Conservation (phyloP, 1,140 invertebrate species). For the Drosophila trapezifrons region DNA sequence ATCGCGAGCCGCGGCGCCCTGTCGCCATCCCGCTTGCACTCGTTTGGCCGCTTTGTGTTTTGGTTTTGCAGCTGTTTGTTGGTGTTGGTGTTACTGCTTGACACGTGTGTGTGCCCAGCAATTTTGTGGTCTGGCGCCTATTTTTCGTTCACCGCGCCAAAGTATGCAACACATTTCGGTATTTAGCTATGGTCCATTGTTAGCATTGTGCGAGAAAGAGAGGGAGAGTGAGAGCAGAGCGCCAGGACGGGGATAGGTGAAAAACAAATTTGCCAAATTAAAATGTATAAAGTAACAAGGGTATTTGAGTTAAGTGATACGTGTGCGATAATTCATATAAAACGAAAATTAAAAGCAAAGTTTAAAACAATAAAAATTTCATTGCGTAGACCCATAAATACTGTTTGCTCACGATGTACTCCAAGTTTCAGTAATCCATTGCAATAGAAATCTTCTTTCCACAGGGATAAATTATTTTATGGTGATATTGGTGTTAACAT, state of each 20-base stretch:
- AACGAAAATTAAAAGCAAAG: slow-evolving; percentile 30
- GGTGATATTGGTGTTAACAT: slow-evolving; percentile 8
- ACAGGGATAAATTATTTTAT: too few species aligned
- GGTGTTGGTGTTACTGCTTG: slow-evolving; percentile 31
- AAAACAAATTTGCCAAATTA: slow-evolving; percentile 51
- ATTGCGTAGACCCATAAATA: slow-evolving; percentile 5
- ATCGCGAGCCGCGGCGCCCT: slow-evolving; percentile 48
- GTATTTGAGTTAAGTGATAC: slow-evolving; percentile 30
- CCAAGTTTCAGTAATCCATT: neutral
- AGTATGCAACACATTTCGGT: slow-evolving; percentile 54
- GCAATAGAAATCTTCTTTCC: too few species aligned
- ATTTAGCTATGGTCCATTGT: slow-evolving; percentile 45
- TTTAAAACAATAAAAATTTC: slow-evolving; percentile 23
- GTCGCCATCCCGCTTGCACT: neutral
- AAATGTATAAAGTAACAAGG: slow-evolving; percentile 53
- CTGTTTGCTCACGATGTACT: neutral
- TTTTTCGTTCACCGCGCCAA: slow-evolving; percentile 49
- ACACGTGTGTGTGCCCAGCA: slow-evolving; percentile 42
- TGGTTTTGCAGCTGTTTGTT: slow-evolving; percentile 42
- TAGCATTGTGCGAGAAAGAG: slow-evolving; percentile 1
- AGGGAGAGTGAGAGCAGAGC: neutral
- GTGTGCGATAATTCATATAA: slow-evolving; percentile 41
- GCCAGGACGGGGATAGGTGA: slow-evolving; percentile 13
- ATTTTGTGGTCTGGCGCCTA: slow-evolving; percentile 66
- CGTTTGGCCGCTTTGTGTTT: slow-evolving; percentile 22